phyloP scores from a whole-genome alignment of 2,888 invertebrate species.

The Zeuzera pyrina region DNA sequence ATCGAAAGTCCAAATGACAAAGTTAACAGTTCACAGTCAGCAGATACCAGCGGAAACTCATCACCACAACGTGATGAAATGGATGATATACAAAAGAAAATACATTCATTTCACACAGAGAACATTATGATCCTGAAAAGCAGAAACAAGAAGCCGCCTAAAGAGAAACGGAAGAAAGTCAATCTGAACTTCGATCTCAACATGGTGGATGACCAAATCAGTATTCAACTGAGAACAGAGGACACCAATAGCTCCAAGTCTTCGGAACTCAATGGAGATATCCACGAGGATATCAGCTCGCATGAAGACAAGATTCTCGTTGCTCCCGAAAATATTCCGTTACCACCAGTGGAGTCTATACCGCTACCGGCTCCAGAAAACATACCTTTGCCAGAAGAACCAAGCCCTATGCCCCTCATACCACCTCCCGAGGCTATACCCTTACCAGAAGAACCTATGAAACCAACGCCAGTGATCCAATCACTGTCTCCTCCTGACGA shows the following conservation, averaged over 20 bases:
- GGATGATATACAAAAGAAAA: constrained; percentile 75
- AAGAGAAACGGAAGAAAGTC: constrained; percentile 69
- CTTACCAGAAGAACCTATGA: constrained; percentile 50
- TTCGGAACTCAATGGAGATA: constrained; percentile 23
- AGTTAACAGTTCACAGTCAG: constrained; percentile 49
- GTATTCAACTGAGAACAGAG: constrained; percentile 56
- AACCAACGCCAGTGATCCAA: constrained; percentile 14
- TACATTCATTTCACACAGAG: constrained; percentile 76
- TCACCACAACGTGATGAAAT: constrained; percentile 70
- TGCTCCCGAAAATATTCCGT: constrained; percentile 13
- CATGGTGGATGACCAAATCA: constrained; percentile 68
- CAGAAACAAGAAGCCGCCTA: constrained; percentile 71
- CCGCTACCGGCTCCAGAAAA: constrained; percentile 54
- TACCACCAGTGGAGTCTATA: constrained; percentile 48
- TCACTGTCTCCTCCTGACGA: neutral
- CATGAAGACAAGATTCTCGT: neutral
- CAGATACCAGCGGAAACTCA: constrained; percentile 64
- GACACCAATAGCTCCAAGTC: constrained; percentile 29
- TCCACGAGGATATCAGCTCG: constrained; percentile 23
- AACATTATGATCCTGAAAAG: constrained; percentile 75
- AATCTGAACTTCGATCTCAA: constrained; percentile 67
- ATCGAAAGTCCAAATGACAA: constrained; percentile 53
- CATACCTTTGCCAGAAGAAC: constrained; percentile 53
- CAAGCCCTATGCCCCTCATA: constrained; percentile 38
- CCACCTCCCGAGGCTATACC: constrained; percentile 54